Conservation (phyloP, 2,888 invertebrate species). For the Scelioninae gen. 1 region DNA sequence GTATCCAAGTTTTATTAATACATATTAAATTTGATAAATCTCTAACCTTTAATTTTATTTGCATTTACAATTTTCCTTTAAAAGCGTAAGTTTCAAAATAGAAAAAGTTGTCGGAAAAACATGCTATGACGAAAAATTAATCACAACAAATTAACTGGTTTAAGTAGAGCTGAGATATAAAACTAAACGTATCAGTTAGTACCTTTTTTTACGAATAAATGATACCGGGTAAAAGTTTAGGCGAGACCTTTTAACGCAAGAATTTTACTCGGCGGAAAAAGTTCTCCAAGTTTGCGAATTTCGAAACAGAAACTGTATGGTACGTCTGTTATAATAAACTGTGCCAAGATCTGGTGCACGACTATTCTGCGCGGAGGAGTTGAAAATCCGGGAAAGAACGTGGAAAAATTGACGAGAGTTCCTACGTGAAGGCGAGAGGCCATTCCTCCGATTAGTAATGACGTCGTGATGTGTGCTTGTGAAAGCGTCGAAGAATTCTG, state of each 20-base stretch:
- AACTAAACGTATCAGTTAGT: constrained; percentile 24
- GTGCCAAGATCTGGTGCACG: constrained; percentile 43
- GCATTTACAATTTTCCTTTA: too few species aligned
- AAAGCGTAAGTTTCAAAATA: too few species aligned
- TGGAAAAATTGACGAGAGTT: constrained; percentile 67
- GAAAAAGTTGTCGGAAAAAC: too few species aligned
- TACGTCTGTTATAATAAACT: constrained; percentile 65
- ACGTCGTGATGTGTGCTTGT: constrained; percentile 61
- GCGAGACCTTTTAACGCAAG: constrained; percentile 61
- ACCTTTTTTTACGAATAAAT: constrained; percentile 57
- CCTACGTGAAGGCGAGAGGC: constrained; percentile 47
- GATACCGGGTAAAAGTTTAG: constrained; percentile 48
- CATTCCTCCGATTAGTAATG: constrained; percentile 66
- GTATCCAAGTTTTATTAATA: too few species aligned
- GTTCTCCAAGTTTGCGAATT: constrained; percentile 63
- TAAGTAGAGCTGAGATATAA: constrained; percentile 7
- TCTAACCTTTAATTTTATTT: too few species aligned
- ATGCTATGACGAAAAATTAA: background rate
- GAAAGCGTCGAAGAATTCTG: constrained; percentile 46
- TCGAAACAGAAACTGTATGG: constrained; percentile 59
- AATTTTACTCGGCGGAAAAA: constrained; percentile 51
- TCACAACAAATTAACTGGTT: constrained; percentile 9
- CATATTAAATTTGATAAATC: too few species aligned
- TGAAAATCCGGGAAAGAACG: constrained; percentile 57
- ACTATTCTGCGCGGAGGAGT: constrained; percentile 52